Evolutionary conservation across 2,113 vertebrate genomes (phyloP), one percentile per base, ranked within the genome.

Genomic region (Isurus oxyrinchus): DNA sequence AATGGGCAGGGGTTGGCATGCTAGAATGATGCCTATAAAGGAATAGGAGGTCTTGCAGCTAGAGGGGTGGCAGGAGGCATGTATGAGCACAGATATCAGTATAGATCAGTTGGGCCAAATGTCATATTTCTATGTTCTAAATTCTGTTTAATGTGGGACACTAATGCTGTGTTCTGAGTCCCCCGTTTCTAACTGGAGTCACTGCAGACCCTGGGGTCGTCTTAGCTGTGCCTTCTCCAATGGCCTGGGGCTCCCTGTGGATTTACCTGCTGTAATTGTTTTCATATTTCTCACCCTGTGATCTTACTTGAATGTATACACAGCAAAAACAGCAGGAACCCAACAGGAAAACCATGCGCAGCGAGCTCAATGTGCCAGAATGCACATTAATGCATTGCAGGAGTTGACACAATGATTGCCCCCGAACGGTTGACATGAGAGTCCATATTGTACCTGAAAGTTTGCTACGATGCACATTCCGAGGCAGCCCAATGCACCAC

Each of bases 381-480:
- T 1, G 35, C 14, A 19, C n/a, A 84, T 40, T 84, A 84, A 5
- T 81, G 79, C 16, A 44, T 23, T 84, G 81, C 13, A 40, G n/a
- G 79, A 14, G 11, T 3, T 2, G 40, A 55, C 86, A 88, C 23
- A 88, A 55, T 0, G 3, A 8, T 8, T 44, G 11, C 6, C 90
- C 27, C 55, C 3, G 10, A 53, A 3, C 57, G 13, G 35, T 53
- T 35, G 57, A 14, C 6, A 21, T 59, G 59, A 10, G 13, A 44
- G 35, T 40, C 16, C 19, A n/a, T 31, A 96, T 21, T 27, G 31
- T 97, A 99, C 99, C 99, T 99, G 99, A 97, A 99, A 99, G 96
- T 98, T 99, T 96, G 99, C 99, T 87, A 99, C 99, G 49, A 99
- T 97, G 72, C 98, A 98, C 99, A 99, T 99, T 96, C 99, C 98